phyloP scores from a whole-genome alignment of 2,888 invertebrate genomes.

The Blastobasis lacticolella region DNA sequence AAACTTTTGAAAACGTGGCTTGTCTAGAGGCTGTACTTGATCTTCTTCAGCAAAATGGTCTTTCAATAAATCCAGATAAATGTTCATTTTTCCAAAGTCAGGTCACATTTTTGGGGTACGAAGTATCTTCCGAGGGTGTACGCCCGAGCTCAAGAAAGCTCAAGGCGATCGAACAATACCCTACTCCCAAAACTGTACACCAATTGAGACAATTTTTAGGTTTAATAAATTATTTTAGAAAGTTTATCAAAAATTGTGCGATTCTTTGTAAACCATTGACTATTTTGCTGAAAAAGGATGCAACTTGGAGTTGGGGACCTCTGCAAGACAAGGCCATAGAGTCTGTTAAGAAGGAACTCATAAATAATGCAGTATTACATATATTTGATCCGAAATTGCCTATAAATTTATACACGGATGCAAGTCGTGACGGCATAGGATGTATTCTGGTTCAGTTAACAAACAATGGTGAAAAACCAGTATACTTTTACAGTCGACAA shows the following conservation, averaged over 20 bases:
- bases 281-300: too few species aligned
- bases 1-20: background rate
- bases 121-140: background rate
- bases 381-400: conserved; percentile 1
- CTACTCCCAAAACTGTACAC: background rate
- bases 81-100: conserved; percentile 3
- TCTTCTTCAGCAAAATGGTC: background rate
- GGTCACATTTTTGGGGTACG: conserved; percentile 6
- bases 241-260: too few species aligned
- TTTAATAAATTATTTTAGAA: too few species aligned
- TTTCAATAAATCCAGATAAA: too few species aligned
- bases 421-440: conserved; percentile 9
- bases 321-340: background rate
- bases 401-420: conserved; percentile 3
- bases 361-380: conserved; percentile 1
- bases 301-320: background rate
- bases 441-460: conserved; percentile 10
- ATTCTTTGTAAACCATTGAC: too few species aligned
- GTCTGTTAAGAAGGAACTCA: background rate
- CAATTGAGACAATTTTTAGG: background rate
- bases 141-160: background rate
- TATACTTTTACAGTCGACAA: conserved; percentile 10
- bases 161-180: background rate
- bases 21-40: conserved; percentile 1
- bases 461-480: conserved; percentile 4